Conservation (phyloP, 2,113 vertebrate species). For the Phyllopteryx taeniolatus region DNA sequence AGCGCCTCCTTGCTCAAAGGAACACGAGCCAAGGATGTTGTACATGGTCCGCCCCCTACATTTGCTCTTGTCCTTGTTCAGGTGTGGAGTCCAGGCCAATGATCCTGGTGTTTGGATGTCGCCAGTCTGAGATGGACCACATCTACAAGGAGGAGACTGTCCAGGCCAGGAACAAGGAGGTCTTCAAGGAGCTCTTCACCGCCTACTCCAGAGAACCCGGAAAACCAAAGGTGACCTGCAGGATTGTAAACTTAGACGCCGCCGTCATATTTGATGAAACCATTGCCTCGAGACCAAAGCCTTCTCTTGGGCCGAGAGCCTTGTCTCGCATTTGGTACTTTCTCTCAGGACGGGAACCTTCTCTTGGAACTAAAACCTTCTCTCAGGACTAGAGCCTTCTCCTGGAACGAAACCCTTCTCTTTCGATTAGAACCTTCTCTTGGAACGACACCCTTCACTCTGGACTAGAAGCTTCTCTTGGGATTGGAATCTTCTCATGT, state of each 20-base stretch:
- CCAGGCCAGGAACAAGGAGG: conserved; percentile 85
- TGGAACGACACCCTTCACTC: no score
- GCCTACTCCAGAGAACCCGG: conserved; percentile 95
- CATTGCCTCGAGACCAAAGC: no score
- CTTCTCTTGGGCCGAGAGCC: no score
- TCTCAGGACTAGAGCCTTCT: no score
- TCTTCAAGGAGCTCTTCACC: conserved; percentile 91
- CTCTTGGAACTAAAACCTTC: no score
- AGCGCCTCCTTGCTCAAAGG: background rate
- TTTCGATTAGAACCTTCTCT: no score
- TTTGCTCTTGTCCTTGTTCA: conserved; percentile 37
- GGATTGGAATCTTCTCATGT: no score
- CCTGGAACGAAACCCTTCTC: no score
- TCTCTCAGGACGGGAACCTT: no score
- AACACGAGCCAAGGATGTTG: background rate
- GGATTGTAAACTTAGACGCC: background rate
- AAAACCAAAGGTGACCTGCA: conserved; percentile 89
- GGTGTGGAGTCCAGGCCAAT: conserved; percentile 88
- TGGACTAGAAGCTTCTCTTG: no score
- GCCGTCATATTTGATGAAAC: no score
- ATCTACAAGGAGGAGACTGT: conserved; percentile 95
- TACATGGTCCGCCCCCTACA: background rate
- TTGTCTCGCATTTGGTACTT: no score
- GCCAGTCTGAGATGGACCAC: conserved; percentile 93
- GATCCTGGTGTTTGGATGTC: conserved; percentile 94